Percentiles rank a stretch among this genome's conserved stretches.
These are phyloP conservation scores for Mycteria americana DNA, from an alignment of 2,797 vertebrate species.

Conservation along the genomic window DNA sequence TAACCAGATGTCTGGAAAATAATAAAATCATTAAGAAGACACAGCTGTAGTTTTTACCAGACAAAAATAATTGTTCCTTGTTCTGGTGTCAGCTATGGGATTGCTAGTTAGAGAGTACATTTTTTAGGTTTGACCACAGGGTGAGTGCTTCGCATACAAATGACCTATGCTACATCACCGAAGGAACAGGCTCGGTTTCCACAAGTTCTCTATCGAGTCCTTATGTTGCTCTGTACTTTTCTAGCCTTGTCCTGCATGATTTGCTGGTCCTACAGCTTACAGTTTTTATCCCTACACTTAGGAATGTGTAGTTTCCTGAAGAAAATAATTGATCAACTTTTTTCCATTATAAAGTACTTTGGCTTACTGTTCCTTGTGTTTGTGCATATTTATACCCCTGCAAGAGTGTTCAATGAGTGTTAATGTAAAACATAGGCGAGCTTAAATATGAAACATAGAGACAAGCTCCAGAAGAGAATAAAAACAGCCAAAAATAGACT, in stretches of 20 bases:
- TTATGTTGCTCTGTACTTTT: background rate
- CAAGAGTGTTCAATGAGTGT: background rate
- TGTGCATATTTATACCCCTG: background rate
- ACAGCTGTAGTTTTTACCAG: background rate
- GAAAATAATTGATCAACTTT: background rate
- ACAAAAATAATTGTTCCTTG: background rate
- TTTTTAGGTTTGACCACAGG: background rate
- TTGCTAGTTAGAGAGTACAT: background rate
- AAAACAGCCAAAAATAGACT: background rate
- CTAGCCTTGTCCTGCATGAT: background rate
- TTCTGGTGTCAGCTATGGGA: background rate
- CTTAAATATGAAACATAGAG: background rate
- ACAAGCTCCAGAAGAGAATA: background rate
- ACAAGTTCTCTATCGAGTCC: background rate
- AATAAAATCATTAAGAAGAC: background rate
- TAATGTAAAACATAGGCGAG: background rate
- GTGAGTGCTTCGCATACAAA: background rate
- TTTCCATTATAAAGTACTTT: background rate
- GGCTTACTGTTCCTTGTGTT: conserved; percentile 5
- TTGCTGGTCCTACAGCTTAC: background rate
- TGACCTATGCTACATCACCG: background rate
- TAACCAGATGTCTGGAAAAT: background rate
- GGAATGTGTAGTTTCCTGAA: background rate
- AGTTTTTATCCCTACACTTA: background rate
- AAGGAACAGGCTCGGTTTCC: background rate